A percentile compares a stretch with the other conserved stretches of the same genome.
phyloP scores from a whole-genome alignment of 1,140 invertebrate species.

The Gryon sp. region DNA sequence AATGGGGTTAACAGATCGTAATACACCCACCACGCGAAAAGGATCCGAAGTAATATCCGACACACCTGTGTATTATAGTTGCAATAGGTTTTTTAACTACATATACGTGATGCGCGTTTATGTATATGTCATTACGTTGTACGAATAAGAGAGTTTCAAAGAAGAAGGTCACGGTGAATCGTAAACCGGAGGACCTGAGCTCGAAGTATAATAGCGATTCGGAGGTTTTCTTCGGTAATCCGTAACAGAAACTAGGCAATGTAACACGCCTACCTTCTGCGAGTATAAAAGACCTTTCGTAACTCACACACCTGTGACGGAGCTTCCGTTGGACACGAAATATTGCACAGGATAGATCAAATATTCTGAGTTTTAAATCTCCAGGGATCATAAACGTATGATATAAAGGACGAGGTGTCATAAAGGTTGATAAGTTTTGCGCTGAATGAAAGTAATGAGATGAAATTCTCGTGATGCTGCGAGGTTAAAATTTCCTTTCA shows the following conservation, averaged over 20 bases:
- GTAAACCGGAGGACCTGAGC: slow-evolving; percentile 46
- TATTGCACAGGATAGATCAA: slow-evolving; percentile 47
- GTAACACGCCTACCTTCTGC: slow-evolving; percentile 53
- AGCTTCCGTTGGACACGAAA: slow-evolving; percentile 53
- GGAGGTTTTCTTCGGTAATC: slow-evolving; percentile 55
- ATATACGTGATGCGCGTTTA: slow-evolving; percentile 46
- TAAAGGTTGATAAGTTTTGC: slow-evolving; percentile 51
- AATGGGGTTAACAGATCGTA: slow-evolving; percentile 59
- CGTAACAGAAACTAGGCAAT: slow-evolving; percentile 62
- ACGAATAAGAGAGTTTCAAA: slow-evolving; percentile 54
- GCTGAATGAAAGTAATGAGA: slow-evolving; percentile 41
- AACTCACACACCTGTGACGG: slow-evolving; percentile 58
- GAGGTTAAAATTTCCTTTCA: background rate
- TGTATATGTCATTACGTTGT: slow-evolving; percentile 48
- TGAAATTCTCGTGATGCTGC: slow-evolving; percentile 1
- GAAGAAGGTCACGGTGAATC: slow-evolving; percentile 62
- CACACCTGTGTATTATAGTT: slow-evolving; percentile 56
- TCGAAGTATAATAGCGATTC: slow-evolving; percentile 53
- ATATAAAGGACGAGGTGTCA: slow-evolving; percentile 47
- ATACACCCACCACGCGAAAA: slow-evolving; percentile 44
- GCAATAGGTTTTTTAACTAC: slow-evolving; percentile 49
- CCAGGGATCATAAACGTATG: slow-evolving; percentile 37
- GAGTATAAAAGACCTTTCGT: slow-evolving; percentile 52
- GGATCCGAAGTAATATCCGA: slow-evolving; percentile 57
- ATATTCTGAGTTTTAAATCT: slow-evolving; percentile 52